These are phyloP conservation scores for Thysanoteuthis rhombus DNA, from an alignment of 2,888 invertebrate species.

Conservation along the genomic window DNA sequence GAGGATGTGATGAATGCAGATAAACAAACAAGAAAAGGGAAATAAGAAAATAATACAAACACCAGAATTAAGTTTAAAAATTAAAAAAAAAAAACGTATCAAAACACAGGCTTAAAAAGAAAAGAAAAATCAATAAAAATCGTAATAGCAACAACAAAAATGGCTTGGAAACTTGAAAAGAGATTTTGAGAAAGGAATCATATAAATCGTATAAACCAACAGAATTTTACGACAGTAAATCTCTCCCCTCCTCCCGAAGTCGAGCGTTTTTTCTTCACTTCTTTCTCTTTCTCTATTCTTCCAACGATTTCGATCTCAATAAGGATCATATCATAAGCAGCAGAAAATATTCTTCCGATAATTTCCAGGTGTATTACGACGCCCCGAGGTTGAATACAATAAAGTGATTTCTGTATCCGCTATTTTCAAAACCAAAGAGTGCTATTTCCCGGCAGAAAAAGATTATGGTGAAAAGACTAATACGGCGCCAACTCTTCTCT, in stretches of 20 bases:
- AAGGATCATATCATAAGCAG: background rate
- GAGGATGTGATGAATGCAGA: background rate
- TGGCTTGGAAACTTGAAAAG: background rate
- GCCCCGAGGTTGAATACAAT: background rate
- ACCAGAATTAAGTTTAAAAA: background rate
- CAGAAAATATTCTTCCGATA: background rate
- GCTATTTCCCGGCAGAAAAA: background rate
- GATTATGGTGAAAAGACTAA: slow-evolving; percentile 20
- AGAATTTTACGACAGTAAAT: background rate
- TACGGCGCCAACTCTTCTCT: background rate
- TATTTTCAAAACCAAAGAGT: too few species aligned
- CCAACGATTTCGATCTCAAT: too few species aligned
- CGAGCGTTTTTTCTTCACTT: too few species aligned
- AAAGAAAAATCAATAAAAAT: background rate
- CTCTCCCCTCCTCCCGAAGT: background rate
- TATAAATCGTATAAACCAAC: slow-evolving; percentile 12
- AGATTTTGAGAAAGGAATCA: background rate
- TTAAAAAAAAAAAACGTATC: background rate
- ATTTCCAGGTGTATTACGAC: background rate
- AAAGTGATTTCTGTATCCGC: too few species aligned
- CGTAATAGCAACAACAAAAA: background rate
- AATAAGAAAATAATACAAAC: background rate
- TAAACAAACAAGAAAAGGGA: background rate
- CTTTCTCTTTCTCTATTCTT: too few species aligned
- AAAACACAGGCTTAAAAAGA: background rate